phyloP scores from a whole-genome alignment of 2,797 vertebrate genomes.

The Syngnathus rostellatus region DNA sequence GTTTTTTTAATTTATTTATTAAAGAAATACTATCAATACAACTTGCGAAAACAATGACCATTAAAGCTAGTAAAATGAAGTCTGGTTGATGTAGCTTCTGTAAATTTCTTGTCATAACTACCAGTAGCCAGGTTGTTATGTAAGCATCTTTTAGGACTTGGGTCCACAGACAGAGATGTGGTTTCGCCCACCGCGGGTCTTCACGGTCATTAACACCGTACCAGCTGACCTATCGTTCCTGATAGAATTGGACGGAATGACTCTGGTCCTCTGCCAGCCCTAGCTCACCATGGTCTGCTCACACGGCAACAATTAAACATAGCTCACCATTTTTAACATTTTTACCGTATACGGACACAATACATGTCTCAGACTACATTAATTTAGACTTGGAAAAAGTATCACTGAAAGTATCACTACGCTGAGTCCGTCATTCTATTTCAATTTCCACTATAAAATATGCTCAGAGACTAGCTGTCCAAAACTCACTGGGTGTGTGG shows the following conservation, averaged over 20 bases:
- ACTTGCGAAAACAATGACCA: not conserved
- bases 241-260: slow-evolving; percentile 28
- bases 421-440: not conserved
- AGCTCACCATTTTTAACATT: too few relatives aligned
- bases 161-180: slow-evolving; percentile 10
- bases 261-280: slow-evolving; percentile 34
- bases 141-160: not conserved
- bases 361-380: not conserved
- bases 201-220: slow-evolving; percentile 25
- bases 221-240: slow-evolving; percentile 34
- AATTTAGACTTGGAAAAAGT: not conserved
- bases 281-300: slow-evolving; percentile 22
- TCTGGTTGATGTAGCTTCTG: not conserved
- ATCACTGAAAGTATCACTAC: not conserved
- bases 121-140: not conserved
- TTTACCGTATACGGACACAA: not conserved
- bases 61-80: not conserved
- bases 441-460: not conserved
- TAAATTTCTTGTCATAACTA: not conserved
- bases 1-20: too few relatives aligned
- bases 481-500: not conserved
- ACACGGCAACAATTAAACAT: slow-evolving; percentile 27
- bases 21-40: not conserved
- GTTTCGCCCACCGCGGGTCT: slow-evolving; percentile 20
- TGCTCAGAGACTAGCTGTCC: not conserved